phyloP scores from a whole-genome alignment of 1,140 invertebrate species.

The Meloidogyne chitwoodi region DNA sequence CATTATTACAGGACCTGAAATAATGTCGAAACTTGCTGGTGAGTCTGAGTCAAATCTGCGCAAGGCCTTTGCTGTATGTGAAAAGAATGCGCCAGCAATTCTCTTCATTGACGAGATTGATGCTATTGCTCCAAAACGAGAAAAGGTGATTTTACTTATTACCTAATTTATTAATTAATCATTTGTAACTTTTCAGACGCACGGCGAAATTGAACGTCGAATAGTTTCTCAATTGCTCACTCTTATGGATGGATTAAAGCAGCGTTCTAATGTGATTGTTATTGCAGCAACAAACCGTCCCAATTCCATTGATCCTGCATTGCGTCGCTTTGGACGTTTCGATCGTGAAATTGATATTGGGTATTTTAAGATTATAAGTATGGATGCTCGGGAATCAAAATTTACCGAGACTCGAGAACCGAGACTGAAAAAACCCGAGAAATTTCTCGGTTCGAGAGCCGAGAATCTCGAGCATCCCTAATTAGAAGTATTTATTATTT shows the following conservation, averaged over 20 bases:
- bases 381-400: too few relatives aligned
- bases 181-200: slow-evolving; percentile 69
- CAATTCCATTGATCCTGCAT: slow-evolving; percentile 93
- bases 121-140: slow-evolving; percentile 99
- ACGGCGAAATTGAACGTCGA: slow-evolving; percentile 96
- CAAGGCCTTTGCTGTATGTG: slow-evolving; percentile 98
- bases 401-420: too few relatives aligned
- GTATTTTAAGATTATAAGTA: not conserved
- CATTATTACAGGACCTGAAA: slow-evolving; percentile 77
- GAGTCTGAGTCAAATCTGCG: slow-evolving; percentile 94
- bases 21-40: slow-evolving; percentile 98
- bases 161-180: not conserved
- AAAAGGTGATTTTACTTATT: slow-evolving; percentile 72
- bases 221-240: slow-evolving; percentile 97
- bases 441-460: too few relatives aligned
- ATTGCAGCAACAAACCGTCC: slow-evolving; percentile 99
- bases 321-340: slow-evolving; percentile 94
- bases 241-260: slow-evolving; percentile 98
- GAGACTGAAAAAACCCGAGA: too few relatives aligned
- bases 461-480: too few relatives aligned
- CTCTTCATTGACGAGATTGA: slow-evolving; percentile 99
- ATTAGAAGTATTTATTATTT: too few relatives aligned
- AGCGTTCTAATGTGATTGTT: slow-evolving; percentile 94
- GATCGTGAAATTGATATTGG: slow-evolving; percentile 99
- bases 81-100: slow-evolving; percentile 97